A percentile compares a stretch with the other conserved stretches of the same genome.
Evolutionary conservation across 2,797 vertebrate genomes (phyloP).

Genomic region (Streptopelia turtur): DNA sequence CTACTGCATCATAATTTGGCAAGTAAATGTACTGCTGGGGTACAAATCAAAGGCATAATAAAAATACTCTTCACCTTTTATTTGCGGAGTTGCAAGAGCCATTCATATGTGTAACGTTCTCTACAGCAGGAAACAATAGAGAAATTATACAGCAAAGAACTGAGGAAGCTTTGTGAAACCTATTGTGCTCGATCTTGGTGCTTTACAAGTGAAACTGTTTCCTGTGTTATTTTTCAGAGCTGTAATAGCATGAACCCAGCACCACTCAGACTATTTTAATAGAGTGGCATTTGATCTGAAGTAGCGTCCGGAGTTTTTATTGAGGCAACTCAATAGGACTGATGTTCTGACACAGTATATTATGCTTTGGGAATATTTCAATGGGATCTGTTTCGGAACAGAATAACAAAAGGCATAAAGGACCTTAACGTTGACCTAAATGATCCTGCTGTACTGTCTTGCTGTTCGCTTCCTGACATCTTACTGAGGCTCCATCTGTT

Average conservation of each 20-base stretch:
- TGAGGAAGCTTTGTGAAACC: background rate
- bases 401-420: background rate
- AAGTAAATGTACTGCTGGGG: background rate
- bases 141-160: background rate
- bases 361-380: background rate
- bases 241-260: background rate
- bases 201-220: background rate
- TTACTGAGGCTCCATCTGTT: background rate
- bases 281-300: background rate
- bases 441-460: background rate
- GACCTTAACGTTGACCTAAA: background rate
- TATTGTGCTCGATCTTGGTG: rapidly evolving
- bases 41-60: background rate
- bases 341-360: background rate
- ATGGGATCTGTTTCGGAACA: background rate
- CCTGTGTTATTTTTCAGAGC: background rate
- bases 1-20: background rate
- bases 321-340: background rate
- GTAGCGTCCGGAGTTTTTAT: background rate
- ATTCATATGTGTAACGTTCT: rapidly evolving
- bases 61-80: background rate
- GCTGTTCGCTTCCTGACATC: background rate
- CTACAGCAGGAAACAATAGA: background rate
- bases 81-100: background rate
- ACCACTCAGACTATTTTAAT: background rate